Conservation (phyloP, 1,140 invertebrate genomes). For the Tetraneura akinire region DNA sequence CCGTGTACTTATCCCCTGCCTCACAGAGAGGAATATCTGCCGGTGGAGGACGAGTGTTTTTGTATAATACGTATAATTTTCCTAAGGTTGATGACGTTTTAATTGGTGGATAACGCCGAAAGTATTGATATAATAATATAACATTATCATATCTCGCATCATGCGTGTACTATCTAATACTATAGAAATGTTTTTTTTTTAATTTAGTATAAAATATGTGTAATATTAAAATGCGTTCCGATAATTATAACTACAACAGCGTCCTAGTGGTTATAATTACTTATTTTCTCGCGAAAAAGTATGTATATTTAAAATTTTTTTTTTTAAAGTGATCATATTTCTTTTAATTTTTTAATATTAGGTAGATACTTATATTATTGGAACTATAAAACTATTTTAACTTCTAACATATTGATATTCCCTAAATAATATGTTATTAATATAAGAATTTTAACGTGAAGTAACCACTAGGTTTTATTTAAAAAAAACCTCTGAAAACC, state of each 20-base stretch:
- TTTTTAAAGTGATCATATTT: no score
- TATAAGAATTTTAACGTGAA: neutral
- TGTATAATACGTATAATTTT: constrained; percentile 31
- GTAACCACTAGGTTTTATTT: neutral
- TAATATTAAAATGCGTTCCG: neutral
- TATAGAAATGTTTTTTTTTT: neutral
- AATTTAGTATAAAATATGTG: neutral
- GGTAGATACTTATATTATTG: no score
- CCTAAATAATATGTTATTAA: neutral
- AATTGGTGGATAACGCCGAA: constrained; percentile 1
- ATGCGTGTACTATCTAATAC: neutral
- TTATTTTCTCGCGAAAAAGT: no score
- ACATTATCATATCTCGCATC: neutral
- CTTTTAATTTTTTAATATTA: no score
- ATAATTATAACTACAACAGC: no score
- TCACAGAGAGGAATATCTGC: neutral
- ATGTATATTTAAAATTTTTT: no score
- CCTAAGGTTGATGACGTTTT: constrained; percentile 33
- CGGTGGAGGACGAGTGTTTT: constrained; percentile 29
- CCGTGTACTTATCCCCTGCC: constrained; percentile 10
- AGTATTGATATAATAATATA: neutral
- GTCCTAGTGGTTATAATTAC: no score
- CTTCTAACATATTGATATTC: no score
- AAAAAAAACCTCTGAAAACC: neutral
- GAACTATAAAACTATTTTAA: no score